These are phyloP conservation scores for Panagrolaimus sp. DNA, from an alignment of 1,140 invertebrate species.

Conservation along the genomic window DNA sequence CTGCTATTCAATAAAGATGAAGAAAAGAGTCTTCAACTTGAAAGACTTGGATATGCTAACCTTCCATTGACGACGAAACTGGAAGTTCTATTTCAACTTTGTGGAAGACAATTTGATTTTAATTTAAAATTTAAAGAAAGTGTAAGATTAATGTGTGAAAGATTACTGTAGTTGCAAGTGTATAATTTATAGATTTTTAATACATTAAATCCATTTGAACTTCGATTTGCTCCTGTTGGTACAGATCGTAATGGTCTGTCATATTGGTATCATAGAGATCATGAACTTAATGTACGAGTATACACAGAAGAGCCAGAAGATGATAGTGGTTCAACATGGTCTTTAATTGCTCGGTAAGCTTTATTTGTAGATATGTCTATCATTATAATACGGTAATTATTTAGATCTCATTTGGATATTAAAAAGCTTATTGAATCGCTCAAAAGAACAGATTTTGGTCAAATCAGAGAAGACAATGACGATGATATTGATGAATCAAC, in stretches of 20 bases:
- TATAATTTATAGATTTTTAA: slow-evolving; percentile 35
- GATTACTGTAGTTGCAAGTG: background rate
- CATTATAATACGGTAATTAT: background rate
- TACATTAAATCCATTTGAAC: slow-evolving; percentile 28
- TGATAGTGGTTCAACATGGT: slow-evolving; percentile 33
- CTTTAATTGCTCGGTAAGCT: slow-evolving; percentile 22
- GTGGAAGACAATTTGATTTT: slow-evolving; percentile 42
- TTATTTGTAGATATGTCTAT: no score
- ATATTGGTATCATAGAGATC: slow-evolving; percentile 37
- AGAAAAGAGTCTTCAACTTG: slow-evolving; percentile 26
- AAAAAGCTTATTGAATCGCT: background rate
- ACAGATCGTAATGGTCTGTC: slow-evolving; percentile 26
- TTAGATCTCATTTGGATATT: slow-evolving; percentile 16
- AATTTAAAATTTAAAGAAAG: slow-evolving; percentile 45
- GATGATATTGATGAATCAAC: background rate
- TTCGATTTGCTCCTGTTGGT: slow-evolving; percentile 40
- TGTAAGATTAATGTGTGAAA: slow-evolving; percentile 47
- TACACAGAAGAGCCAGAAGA: slow-evolving; percentile 43
- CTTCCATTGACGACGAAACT: slow-evolving; percentile 33
- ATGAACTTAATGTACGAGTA: slow-evolving; percentile 35
- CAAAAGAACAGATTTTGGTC: background rate
- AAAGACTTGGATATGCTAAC: slow-evolving; percentile 29
- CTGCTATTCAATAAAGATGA: slow-evolving; percentile 23
- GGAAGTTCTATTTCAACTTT: slow-evolving; percentile 35
- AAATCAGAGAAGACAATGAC: background rate